A percentile compares a stretch with the other conserved stretches of the same genome.
Conservation (phyloP, 2,797 vertebrate genomes). For the Vireo griseus region DNA sequence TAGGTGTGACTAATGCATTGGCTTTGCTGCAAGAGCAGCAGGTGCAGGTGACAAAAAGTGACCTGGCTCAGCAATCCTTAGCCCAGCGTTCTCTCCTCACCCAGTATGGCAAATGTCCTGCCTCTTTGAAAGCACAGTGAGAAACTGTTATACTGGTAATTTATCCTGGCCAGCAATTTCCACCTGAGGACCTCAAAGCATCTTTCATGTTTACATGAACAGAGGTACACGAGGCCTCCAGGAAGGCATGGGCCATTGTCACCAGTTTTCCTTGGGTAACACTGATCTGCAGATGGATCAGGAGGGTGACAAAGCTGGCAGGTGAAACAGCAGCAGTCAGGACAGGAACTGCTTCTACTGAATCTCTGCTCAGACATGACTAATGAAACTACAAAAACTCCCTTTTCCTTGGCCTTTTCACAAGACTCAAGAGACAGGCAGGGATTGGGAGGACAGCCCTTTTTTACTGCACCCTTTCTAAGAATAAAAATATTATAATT, state of each 20-base stretch:
- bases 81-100: neutral
- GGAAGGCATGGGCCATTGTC: neutral
- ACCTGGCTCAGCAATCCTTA: neutral
- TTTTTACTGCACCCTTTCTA: neutral
- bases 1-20: neutral
- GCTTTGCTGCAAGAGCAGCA: neutral
- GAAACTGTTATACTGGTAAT: neutral
- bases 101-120: neutral
- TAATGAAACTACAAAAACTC: neutral
- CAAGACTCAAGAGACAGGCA: neutral
- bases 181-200: neutral
- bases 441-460: neutral
- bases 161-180: neutral
- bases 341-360: neutral
- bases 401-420: neutral
- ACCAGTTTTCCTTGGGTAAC: neutral
- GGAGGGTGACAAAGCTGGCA: neutral
- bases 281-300: neutral
- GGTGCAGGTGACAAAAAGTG: neutral
- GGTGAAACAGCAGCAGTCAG: neutral
- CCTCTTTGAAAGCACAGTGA: rapidly evolving
- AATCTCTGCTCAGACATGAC: neutral
- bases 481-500: neutral
- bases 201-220: neutral
- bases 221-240: neutral